phyloP scores from a whole-genome alignment of 30 jellyfish, hydroid and myxozoan genomes.

The Morbakka virulenta region DNA sequence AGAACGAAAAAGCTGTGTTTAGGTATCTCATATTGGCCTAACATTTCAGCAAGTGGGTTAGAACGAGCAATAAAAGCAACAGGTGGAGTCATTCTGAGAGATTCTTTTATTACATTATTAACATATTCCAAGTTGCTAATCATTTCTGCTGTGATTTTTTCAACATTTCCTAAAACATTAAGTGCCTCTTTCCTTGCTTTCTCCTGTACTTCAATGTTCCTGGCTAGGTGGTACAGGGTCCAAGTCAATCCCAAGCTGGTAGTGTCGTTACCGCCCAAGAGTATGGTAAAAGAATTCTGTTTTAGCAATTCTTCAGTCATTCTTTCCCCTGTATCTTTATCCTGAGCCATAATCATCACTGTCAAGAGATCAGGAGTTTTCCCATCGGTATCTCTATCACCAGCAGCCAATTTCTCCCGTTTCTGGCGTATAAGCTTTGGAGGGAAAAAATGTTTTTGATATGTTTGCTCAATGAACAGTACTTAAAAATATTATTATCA shows the following conservation, averaged over 20 bases:
- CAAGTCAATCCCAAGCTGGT: conserved; percentile 52
- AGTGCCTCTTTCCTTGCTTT: conserved; percentile 38
- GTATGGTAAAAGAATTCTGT: neutral
- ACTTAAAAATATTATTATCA: too few species aligned
- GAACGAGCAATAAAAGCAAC: conserved; percentile 22
- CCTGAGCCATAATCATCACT: neutral
- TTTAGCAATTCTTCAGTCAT: neutral
- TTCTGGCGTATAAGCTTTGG: too few species aligned
- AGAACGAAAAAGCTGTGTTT: conserved; percentile 30
- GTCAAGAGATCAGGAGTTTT: neutral
- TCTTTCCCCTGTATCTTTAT: neutral
- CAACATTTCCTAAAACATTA: neutral
- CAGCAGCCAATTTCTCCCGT: too few species aligned
- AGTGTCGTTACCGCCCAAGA: conserved; percentile 50
- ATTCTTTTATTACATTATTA: conserved; percentile 1
- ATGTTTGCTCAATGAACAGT: too few species aligned
- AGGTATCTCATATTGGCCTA: neutral
- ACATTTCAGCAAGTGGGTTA: neutral
- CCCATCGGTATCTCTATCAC: too few species aligned
- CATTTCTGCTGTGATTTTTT: neutral
- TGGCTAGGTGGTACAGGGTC: conserved; percentile 39
- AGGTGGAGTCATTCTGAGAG: conserved; percentile 54
- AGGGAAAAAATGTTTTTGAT: too few species aligned
- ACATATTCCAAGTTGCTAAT: neutral
- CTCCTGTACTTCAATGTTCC: conserved; percentile 15